Evolutionary conservation across 2,888 invertebrate species (phyloP), one percentile per base, ranked within the genome.

Genomic region (Pachliopta kotzebuea): DNA sequence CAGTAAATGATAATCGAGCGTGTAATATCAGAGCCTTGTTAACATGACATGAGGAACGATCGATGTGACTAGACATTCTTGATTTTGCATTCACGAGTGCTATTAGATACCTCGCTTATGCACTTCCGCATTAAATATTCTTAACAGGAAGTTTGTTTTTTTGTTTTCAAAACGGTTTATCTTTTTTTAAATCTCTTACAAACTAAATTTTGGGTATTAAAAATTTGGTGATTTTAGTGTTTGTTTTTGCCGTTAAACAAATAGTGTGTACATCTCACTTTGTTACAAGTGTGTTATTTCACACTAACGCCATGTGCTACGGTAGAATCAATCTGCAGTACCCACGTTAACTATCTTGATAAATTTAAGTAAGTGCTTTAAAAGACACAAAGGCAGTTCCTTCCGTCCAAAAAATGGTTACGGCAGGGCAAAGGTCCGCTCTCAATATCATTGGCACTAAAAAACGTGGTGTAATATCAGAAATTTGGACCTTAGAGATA

Each of bases 401-500:
- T 58, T 63, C 31, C 53, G 53, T 26, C 55, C 50, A n/a, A 59
- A 45, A 59, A 55, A 55, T 31, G 58, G 58, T 54, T 59, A 63
- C 55, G 59, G 50, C 50, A 49, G 55, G 49, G 55, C 59, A 59
- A 59, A 59, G 59, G 63, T 59, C 50, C 55, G 57, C 63, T 55
- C 49, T 52, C 24, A 56, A 52, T 37, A 56, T 62, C 62, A 52
- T 56, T 55, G 58, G 53, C 45, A 29, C 53, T 58, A 45, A 63
- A 58, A 63, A 54, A 54, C n/a, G n/a, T n/a, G n/a, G n/a, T 37
- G 63, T 63, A 59, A 58, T 63, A 63, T 55, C 49, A 24, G 49
- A 55, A 63, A 59, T 50, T 54, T 59, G 55, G 55, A 59, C 59
- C 59, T 63, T 63, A 55, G 62, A 62, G 57, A 52, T 53, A 52